Evolutionary conservation across 2,797 vertebrate genomes (phyloP).

Genomic region (Rhinogobio ventralis): DNA sequence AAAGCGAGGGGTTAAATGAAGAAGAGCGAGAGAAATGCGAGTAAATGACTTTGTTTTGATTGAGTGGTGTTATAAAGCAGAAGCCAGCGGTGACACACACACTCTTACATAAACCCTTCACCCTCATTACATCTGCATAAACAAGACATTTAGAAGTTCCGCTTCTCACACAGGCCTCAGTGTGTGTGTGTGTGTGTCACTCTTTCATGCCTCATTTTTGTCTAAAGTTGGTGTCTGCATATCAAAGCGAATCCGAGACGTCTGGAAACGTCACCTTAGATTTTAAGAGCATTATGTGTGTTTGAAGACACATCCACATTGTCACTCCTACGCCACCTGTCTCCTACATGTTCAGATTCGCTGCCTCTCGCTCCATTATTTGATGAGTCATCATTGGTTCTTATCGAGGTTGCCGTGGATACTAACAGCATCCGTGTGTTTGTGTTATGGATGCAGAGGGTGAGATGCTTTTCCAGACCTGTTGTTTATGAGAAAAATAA

Average conservation of each 20-base stretch:
- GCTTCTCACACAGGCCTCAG: slow-evolving; percentile 7
- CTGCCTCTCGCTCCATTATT: slow-evolving; percentile 29
- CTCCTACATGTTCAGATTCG: not conserved
- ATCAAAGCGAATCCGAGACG: not conserved
- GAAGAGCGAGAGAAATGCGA: slow-evolving; percentile 10
- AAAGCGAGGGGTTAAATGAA: not conserved
- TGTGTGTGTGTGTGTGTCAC: slow-evolving; percentile 16
- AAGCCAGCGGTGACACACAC: not conserved
- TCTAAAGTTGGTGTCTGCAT: not conserved
- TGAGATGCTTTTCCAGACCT: slow-evolving; percentile 28
- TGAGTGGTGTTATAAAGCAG: slow-evolving; percentile 29
- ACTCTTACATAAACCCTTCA: slow-evolving; percentile 10
- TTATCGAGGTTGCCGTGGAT: slow-evolving; percentile 50
- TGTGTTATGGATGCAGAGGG: slow-evolving; percentile 19
- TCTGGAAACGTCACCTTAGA: not conserved
- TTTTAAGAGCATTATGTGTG: slow-evolving; percentile 16
- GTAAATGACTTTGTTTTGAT: slow-evolving; percentile 12
- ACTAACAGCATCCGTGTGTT: slow-evolving; percentile 41
- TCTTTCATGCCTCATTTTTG: not conserved
- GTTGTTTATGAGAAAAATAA: slow-evolving; percentile 10
- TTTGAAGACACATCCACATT: slow-evolving; percentile 25
- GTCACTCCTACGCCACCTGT: not conserved
- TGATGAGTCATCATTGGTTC: slow-evolving; percentile 48
- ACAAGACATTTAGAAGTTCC: slow-evolving; percentile 31
- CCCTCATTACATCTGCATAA: slow-evolving; percentile 47